These are phyloP conservation scores for Malurus splendens DNA, from an alignment of 2,797 vertebrate species.

Conservation along the genomic window DNA sequence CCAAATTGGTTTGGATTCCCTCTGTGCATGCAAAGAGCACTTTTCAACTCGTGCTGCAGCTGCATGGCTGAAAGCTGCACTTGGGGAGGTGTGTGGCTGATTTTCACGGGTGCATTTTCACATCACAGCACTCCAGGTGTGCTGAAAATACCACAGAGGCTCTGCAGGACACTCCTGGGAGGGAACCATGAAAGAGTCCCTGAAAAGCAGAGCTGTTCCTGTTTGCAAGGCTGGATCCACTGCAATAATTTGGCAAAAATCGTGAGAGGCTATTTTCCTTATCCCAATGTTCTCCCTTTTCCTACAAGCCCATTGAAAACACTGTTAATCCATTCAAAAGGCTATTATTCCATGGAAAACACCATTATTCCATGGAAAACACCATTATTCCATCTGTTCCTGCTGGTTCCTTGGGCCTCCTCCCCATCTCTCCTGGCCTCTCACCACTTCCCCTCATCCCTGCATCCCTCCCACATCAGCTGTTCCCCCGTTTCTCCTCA, in stretches of 20 bases:
- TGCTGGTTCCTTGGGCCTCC: background rate
- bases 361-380: background rate
- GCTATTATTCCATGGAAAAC: background rate
- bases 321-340: background rate
- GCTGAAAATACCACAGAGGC: background rate
- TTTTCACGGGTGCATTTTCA: background rate
- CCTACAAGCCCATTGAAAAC: background rate
- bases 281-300: background rate
- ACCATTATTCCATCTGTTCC: background rate
- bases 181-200: background rate
- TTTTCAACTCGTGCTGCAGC: slow-evolving; percentile 16
- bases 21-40: background rate
- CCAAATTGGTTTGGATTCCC: slow-evolving; percentile 51
- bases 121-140: background rate
- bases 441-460: background rate
- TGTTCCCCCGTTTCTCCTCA: background rate
- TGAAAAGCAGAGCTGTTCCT: background rate
- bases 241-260: background rate
- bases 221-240: background rate
- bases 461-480: background rate
- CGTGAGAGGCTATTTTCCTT: background rate
- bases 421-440: background rate
- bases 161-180: background rate
- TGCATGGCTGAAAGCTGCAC: background rate
- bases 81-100: background rate